Evolutionary conservation across 1,140 invertebrate species (phyloP).

Genomic region (Bombus cullumanus): DNA sequence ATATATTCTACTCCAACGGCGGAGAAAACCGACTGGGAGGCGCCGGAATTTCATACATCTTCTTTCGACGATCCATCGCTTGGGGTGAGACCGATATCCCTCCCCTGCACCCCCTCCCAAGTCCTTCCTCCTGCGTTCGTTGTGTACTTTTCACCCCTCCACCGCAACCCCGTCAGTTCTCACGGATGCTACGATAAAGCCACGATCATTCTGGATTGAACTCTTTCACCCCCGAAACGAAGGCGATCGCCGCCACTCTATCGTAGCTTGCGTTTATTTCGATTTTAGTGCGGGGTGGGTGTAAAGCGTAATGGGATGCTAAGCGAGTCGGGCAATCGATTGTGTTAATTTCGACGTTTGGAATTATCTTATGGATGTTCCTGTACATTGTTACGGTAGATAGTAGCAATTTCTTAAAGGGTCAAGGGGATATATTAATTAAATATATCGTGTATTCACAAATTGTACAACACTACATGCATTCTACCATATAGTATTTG

Average conservation of each 20-base stretch:
- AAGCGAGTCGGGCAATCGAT: constrained; percentile 21
- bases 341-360: neutral
- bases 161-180: constrained; percentile 52
- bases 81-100: constrained; percentile 61
- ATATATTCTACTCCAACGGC: constrained; percentile 81
- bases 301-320: neutral
- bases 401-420: neutral
- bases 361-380: neutral
- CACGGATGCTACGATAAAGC: constrained; percentile 69
- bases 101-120: constrained; percentile 51
- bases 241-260: constrained; percentile 50
- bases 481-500: too few species aligned
- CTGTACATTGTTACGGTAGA: too few species aligned
- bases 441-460: neutral
- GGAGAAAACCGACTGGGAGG: constrained; percentile 81
- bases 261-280: constrained; percentile 57
- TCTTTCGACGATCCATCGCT: constrained; percentile 74
- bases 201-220: constrained; percentile 75
- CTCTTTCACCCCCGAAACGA: constrained; percentile 62
- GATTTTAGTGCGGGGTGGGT: neutral
- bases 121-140: constrained; percentile 26
- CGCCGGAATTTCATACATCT: constrained; percentile 82
- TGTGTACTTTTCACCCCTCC: constrained; percentile 35
- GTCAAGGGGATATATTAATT: neutral
- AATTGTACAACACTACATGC: too few species aligned